Evolutionary conservation across 2,888 invertebrate genomes (phyloP).

Genomic region (Leucozona laternaria): DNA sequence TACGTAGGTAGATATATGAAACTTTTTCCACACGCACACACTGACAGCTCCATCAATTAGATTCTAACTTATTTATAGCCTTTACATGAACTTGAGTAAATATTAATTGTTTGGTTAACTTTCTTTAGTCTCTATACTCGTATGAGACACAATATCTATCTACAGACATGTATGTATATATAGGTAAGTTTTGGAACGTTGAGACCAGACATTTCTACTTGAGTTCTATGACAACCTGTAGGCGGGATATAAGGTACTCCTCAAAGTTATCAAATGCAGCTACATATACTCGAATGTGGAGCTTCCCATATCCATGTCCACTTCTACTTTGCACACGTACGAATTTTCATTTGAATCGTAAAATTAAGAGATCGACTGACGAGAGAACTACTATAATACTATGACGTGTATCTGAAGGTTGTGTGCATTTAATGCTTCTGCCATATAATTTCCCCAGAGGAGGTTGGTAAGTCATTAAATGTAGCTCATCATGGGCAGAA

Average conservation of each 20-base stretch:
- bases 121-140: background rate
- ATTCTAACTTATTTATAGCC: conserved; percentile 29
- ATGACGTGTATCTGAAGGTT: conserved; percentile 18
- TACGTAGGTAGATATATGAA: background rate
- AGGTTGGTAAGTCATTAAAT: conserved; percentile 43
- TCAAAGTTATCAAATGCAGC: conserved; percentile 61
- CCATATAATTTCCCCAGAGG: conserved; percentile 22
- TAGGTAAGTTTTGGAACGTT: conserved; percentile 14
- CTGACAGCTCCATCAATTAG: conserved; percentile 34
- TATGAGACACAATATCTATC: conserved; percentile 11
- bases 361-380: conserved; percentile 44
- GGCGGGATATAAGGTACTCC: conserved; percentile 37
- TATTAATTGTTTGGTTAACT: conserved; percentile 40
- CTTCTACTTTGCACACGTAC: conserved; percentile 14
- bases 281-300: background rate
- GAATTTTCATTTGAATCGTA: conserved; percentile 51
- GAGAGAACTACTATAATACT: background rate
- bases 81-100: conserved; percentile 23
- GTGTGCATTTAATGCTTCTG: conserved; percentile 64
- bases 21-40: background rate
- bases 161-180: background rate
- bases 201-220: conserved; percentile 49
- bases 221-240: conserved; percentile 42
- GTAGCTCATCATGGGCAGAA: background rate
- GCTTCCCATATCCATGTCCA: conserved; percentile 1